phyloP scores from a whole-genome alignment of 2,113 vertebrate genomes.

The Kobus ellipsiprymnus region DNA sequence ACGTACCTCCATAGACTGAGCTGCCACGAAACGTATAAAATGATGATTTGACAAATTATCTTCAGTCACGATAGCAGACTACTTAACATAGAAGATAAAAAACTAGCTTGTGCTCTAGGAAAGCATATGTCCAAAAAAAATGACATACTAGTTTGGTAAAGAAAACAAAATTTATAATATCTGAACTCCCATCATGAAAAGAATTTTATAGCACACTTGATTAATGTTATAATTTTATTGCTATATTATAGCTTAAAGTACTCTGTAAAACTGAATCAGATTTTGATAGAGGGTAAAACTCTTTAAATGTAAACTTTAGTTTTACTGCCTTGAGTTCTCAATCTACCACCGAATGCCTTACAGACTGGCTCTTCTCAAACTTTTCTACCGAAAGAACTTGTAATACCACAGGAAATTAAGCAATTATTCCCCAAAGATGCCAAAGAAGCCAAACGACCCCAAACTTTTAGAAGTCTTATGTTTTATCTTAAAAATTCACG shows the following conservation, averaged over 20 bases:
- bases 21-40: not conserved
- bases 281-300: not conserved
- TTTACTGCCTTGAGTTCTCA: not conserved
- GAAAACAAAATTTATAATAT: not conserved
- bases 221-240: not conserved
- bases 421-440: not conserved
- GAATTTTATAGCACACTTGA: not conserved
- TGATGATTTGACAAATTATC: not conserved
- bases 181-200: not conserved
- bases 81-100: not conserved
- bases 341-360: not conserved
- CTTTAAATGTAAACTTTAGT: not conserved
- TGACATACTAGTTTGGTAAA: not conserved
- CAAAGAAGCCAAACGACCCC: not conserved
- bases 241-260: not conserved
- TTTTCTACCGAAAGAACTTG: constrained; percentile 5
- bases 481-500: constrained; percentile 18
- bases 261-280: not conserved
- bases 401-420: not conserved
- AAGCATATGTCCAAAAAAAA: not conserved
- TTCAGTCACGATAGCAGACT: not conserved
- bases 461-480: not conserved
- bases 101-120: not conserved
- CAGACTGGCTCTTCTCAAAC: not conserved
- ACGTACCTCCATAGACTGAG: not conserved